A percentile compares a stretch with the other conserved stretches of the same genome.
Evolutionary conservation across 1,140 invertebrate genomes (phyloP).

Genomic region (Eueides isabella): DNA sequence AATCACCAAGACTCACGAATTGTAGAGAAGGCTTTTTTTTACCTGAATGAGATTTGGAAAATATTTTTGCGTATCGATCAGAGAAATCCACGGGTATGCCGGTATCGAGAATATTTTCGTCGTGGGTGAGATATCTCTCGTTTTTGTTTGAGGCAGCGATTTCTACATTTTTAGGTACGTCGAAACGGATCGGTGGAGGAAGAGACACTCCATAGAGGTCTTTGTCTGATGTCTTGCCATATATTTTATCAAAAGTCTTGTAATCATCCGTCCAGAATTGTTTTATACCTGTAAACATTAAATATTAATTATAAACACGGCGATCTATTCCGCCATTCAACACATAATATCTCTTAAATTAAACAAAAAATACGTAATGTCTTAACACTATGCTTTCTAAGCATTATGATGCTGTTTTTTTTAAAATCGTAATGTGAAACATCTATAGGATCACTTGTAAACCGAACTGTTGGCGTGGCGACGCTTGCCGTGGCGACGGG

Average conservation of each 20-base stretch:
- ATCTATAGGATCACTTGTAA: too few species aligned
- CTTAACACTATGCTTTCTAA: too few species aligned
- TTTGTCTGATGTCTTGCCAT: conserved; percentile 71
- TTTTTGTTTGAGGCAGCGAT: conserved; percentile 57
- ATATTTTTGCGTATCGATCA: conserved; percentile 51
- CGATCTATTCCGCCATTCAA: too few species aligned
- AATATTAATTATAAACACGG: too few species aligned
- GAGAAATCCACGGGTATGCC: conserved; percentile 42
- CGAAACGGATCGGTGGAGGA: conserved; percentile 50
- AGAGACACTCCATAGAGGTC: conserved; percentile 62
- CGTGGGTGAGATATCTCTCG: conserved; percentile 50
- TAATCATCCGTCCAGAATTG: conserved; percentile 73
- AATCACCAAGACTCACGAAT: conserved; percentile 60
- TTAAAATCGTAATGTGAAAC: too few species aligned
- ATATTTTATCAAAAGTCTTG: conserved; percentile 68
- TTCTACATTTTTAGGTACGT: conserved; percentile 36
- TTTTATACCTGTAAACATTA: conserved; percentile 55
- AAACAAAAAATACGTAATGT: too few species aligned
- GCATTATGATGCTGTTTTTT: too few species aligned
- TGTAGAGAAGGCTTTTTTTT: conserved; percentile 55
- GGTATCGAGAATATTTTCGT: conserved; percentile 38
- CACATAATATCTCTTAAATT: too few species aligned
- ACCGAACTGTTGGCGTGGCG: too few species aligned
- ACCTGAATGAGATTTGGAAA: conserved; percentile 43
- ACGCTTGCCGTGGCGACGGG: too few species aligned